Evolutionary conservation across 2,113 vertebrate genomes (phyloP).

Genomic region (Mixornis gularis): DNA sequence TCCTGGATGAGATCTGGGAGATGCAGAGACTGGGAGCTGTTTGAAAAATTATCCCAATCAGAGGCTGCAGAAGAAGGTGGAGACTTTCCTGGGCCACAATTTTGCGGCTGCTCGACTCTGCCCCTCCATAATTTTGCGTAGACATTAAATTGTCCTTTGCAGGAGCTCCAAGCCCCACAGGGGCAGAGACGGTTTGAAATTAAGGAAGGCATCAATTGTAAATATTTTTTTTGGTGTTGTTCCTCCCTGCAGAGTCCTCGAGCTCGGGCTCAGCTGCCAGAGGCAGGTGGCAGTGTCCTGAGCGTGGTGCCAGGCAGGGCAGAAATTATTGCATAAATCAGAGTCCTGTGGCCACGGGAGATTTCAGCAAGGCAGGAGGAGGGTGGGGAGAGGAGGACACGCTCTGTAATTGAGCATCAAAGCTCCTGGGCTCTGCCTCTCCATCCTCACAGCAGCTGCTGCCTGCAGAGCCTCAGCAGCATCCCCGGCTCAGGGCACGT

Average conservation of each 20-base stretch:
- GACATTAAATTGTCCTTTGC: background rate
- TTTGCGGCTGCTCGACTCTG: background rate
- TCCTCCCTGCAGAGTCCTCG: background rate
- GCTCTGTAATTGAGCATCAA: slow-evolving; percentile 38
- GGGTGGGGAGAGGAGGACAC: background rate
- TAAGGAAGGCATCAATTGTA: background rate
- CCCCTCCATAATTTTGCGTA: background rate
- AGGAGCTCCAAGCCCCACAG: background rate
- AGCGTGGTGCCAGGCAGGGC: background rate
- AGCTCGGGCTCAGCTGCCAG: background rate
- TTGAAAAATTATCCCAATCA: background rate
- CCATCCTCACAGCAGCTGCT: background rate
- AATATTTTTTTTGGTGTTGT: background rate
- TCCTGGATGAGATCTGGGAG: background rate
- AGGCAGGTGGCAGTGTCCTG: background rate
- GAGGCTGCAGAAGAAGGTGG: background rate
- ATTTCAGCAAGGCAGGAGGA: background rate
- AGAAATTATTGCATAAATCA: background rate
- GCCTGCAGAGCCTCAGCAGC: background rate
- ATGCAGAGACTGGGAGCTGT: background rate
- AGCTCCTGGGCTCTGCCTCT: background rate
- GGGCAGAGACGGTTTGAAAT: background rate
- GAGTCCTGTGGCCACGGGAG: background rate
- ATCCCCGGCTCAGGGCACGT: background rate
- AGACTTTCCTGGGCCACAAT: background rate